A percentile compares a stretch with the other conserved stretches of the same genome.
Conservation (phyloP, 2,888 invertebrate species). For the Allygus modestus region DNA sequence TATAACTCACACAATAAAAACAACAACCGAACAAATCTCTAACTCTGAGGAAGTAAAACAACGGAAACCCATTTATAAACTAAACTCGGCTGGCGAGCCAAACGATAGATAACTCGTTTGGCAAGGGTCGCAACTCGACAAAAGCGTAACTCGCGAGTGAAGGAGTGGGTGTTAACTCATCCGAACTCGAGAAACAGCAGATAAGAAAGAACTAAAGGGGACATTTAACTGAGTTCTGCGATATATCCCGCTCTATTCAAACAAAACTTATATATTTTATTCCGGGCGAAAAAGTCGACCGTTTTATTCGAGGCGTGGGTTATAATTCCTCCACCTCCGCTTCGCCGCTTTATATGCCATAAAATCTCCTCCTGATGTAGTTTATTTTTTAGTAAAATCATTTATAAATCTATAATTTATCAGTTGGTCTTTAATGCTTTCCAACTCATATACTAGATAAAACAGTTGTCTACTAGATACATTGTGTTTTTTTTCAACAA, state of each 20-base stretch:
- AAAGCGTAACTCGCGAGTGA: slow-evolving; percentile 41
- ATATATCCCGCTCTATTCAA: slow-evolving; percentile 51
- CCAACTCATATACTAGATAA: too few species aligned
- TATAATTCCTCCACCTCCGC: slow-evolving; percentile 31
- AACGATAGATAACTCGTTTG: slow-evolving; percentile 40
- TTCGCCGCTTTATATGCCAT: not conserved
- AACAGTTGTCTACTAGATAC: too few species aligned
- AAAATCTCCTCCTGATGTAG: not conserved
- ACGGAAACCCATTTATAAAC: slow-evolving; percentile 44
- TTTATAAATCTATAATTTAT: not conserved
- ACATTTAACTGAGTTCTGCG: slow-evolving; percentile 47
- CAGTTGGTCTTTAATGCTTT: too few species aligned
- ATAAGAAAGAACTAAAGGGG: slow-evolving; percentile 34
- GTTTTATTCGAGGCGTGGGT: slow-evolving; percentile 42
- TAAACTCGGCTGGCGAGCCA: slow-evolving; percentile 41
- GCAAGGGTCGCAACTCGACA: slow-evolving; percentile 31
- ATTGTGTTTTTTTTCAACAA: too few species aligned
- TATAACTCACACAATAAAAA: not conserved
- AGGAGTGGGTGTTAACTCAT: slow-evolving; percentile 45
- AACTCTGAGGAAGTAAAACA: slow-evolving; percentile 44
- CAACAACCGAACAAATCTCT: not conserved
- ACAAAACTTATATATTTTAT: slow-evolving; percentile 59
- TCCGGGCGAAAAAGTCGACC: slow-evolving; percentile 47
- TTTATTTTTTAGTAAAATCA: not conserved
- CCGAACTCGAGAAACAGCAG: slow-evolving; percentile 40